Evolutionary conservation across 2,888 invertebrate genomes (phyloP).

Genomic region (Pseudococcus jackbeardsleyi): DNA sequence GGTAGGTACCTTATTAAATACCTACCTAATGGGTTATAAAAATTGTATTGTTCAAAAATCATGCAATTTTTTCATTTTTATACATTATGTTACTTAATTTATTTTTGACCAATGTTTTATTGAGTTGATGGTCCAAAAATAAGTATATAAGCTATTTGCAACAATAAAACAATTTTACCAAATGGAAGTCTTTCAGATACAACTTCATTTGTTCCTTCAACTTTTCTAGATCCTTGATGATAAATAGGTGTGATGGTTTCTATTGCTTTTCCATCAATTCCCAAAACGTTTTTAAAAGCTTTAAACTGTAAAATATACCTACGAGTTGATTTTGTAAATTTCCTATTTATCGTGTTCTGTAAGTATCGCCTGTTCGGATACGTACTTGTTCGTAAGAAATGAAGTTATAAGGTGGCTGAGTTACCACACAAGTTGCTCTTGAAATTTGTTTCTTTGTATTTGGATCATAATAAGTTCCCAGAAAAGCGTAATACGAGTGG

Average conservation of each 20-base stretch:
- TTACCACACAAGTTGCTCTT: background rate
- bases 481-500: background rate
- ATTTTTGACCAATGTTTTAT: too few species aligned
- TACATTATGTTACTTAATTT: too few species aligned
- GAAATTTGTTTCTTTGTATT: background rate
- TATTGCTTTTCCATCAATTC: background rate
- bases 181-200: background rate
- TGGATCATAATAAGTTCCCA: background rate
- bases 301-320: background rate
- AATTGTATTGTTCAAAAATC: too few species aligned
- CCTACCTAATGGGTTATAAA: too few species aligned
- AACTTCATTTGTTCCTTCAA: background rate
- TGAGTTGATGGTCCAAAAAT: background rate
- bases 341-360: too few species aligned
- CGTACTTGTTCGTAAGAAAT: background rate
- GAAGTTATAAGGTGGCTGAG: background rate
- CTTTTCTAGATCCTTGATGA: background rate
- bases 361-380: background rate
- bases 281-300: background rate
- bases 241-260: background rate
- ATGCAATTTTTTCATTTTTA: too few species aligned
- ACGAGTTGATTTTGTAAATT: too few species aligned
- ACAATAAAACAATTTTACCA: background rate
- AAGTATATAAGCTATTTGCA: background rate
- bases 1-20: too few species aligned